Evolutionary conservation across 1,140 invertebrate genomes (phyloP).

Genomic region (Octopus sinensis): DNA sequence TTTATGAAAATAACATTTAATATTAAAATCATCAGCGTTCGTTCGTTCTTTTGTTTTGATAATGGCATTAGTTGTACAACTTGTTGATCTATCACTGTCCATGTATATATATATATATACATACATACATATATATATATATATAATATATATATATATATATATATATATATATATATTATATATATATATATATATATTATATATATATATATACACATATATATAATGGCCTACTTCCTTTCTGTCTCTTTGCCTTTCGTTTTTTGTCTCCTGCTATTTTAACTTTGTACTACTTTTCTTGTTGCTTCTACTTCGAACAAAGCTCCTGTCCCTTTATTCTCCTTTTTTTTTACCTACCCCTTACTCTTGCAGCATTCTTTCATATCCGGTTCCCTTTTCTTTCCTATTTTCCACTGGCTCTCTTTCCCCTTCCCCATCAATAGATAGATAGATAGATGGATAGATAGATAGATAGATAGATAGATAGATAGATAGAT

Average conservation of each 20-base stretch:
- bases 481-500: too few relatives aligned
- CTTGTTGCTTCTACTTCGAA: neutral
- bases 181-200: neutral
- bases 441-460: too few relatives aligned
- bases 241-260: neutral
- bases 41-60: too few relatives aligned
- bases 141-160: constrained; percentile 5
- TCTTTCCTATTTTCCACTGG: neutral
- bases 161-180: constrained; percentile 1
- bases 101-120: neutral
- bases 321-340: neutral
- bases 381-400: neutral
- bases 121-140: neutral
- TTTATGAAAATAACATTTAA: too few relatives aligned
- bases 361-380: neutral
- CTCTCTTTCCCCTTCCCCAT: neutral
- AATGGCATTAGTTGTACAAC: neutral
- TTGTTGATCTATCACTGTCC: neutral
- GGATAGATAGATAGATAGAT: too few relatives aligned
- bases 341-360: neutral
- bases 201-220: neutral
- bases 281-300: neutral
- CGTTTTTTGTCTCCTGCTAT: neutral
- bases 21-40: too few relatives aligned
- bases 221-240: neutral